Base-by-base conservation (phyloP, 2,888 invertebrate genomes). In the Ophraella communa region DNA sequence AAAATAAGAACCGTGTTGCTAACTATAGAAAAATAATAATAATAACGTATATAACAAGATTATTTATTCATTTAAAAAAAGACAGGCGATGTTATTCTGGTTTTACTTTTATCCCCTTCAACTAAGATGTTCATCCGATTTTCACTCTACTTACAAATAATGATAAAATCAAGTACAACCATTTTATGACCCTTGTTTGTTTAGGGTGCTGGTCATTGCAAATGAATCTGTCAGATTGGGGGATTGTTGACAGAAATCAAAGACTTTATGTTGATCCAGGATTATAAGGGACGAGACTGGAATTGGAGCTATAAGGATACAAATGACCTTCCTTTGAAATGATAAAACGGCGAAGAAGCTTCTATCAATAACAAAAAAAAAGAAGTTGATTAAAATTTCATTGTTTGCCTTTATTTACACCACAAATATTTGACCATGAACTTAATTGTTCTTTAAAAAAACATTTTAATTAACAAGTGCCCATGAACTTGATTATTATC, bases 171-270 rank as follows among this genome's bases (percentile, higher is more conserved):
- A 52, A 63, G 44, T 35, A 63, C 39, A 27, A 73, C 71, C 73
- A 24, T 60, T 51, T 52, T 52, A 72, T 73, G 68, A 66, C 64
- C 71, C 67, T 66, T 76, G 75, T 77, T 77, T 76, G 74, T 72
- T 77, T 77, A 76, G 77, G 77, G 69, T 73, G 73, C 73, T 73
- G 71, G 67, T 67, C 62, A 69, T 71, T 66, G 69, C 63, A 68
- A 71, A 73, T 71, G 66, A 70, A 72, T 73, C 73, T 70, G 74
- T 72, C 73, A 73, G 67, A 71, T 71, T 69, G 64, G 60, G 68
- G 65, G 58, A 71, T 67, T 74, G 74, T 74, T 76, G 74, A 76
- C 76, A 74, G 72, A 74, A 75, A 76, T 77, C 75, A 75, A 71
- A 71, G 73, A 72, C 73, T 70, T 72, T 68, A 69, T 72, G 68